Conservation (phyloP, 2,888 invertebrate genomes). For the Hemithea aestivaria region DNA sequence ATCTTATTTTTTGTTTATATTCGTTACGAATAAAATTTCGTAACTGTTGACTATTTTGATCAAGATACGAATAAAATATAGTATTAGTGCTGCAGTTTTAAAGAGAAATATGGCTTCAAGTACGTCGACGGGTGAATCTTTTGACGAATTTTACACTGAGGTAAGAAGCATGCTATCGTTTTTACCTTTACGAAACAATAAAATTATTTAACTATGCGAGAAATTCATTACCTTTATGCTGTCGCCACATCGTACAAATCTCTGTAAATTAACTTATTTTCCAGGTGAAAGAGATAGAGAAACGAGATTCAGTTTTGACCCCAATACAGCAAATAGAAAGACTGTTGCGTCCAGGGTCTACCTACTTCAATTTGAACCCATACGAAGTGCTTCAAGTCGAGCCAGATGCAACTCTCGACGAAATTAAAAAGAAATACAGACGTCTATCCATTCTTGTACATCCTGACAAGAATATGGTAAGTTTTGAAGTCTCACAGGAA, state of each 20-base stretch:
- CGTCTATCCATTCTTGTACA: constrained; percentile 98
- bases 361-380: constrained; percentile 99
- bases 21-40: no score
- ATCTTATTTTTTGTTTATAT: no score
- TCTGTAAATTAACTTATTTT: constrained; percentile 29
- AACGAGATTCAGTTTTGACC: constrained; percentile 97
- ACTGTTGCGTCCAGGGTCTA: constrained; percentile 96
- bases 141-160: constrained; percentile 91
- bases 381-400: constrained; percentile 95
- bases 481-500: constrained; percentile 18
- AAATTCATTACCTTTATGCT: no score
- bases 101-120: constrained; percentile 44
- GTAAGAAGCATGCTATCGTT: constrained; percentile 60
- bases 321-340: constrained; percentile 98
- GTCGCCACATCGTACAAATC: no score
- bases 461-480: constrained; percentile 96
- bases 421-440: constrained; percentile 97
- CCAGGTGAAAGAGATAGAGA: constrained; percentile 99
- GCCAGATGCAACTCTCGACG: constrained; percentile 92
- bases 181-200: background rate
- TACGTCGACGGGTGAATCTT: constrained; percentile 79
- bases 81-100: no score
- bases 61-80: no score
- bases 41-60: no score
- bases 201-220: no score